Evolutionary conservation across 92 coral and sea anemone genomes (phyloP).

Genomic region (Actinernus sp.): DNA sequence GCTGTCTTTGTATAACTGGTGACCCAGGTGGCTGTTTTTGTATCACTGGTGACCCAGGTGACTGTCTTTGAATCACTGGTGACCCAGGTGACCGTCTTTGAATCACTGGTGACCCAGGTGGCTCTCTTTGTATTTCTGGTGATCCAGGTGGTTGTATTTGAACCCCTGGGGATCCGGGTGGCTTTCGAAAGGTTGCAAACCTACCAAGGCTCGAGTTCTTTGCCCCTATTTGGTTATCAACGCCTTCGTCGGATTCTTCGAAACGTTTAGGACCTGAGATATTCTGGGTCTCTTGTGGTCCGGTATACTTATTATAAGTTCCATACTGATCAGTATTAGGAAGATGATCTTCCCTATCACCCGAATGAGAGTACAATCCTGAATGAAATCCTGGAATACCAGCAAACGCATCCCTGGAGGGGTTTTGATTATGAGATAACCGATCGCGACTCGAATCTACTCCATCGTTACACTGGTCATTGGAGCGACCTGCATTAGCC

Average conservation of each 20-base stretch:
- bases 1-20: too few relatives aligned
- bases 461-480: not conserved
- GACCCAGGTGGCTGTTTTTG: too few relatives aligned
- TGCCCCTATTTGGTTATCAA: slow-evolving; percentile 7
- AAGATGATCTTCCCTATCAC: too few relatives aligned
- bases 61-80: slow-evolving; percentile 4
- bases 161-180: not conserved
- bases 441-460: slow-evolving; percentile 17
- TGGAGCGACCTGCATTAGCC: too few relatives aligned
- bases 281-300: not conserved
- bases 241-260: not conserved
- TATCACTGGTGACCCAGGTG: slow-evolving; percentile 7
- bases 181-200: slow-evolving; percentile 33
- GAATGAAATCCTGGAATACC: slow-evolving; percentile 4
- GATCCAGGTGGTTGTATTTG: too few relatives aligned
- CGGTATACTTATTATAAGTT: slow-evolving; percentile 5
- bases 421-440: not conserved
- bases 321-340: slow-evolving; percentile 37
- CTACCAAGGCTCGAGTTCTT: slow-evolving; percentile 11
- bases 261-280: slow-evolving; percentile 6
- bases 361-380: too few relatives aligned
- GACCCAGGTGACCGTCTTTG: slow-evolving; percentile 13
- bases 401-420: slow-evolving; percentile 2
- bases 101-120: slow-evolving; percentile 6
- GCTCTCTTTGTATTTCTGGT: too few relatives aligned